Evolutionary conservation across 2,797 vertebrate species (phyloP).

Genomic region (Chloroceryle amazona): DNA sequence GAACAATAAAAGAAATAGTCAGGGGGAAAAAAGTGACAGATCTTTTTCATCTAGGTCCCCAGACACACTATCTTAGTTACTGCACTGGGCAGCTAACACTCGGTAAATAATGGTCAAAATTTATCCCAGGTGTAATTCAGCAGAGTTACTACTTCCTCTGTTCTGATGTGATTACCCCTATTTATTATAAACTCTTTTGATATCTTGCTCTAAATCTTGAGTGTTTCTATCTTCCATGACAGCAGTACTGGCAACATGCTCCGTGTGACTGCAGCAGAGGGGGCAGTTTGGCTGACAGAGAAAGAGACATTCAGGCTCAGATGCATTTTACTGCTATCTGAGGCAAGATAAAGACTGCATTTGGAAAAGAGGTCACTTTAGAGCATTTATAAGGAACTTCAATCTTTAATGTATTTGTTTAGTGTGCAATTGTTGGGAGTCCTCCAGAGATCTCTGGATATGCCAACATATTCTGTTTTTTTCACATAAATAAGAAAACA

Average conservation of each 20-base stretch:
- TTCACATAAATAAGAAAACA: not conserved
- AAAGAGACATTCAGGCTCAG: not conserved
- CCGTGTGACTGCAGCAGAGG: not conserved
- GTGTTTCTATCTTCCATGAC: not conserved
- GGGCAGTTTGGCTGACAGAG: not conserved
- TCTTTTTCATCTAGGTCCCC: not conserved
- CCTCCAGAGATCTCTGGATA: not conserved
- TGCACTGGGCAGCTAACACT: not conserved
- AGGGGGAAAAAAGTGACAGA: not conserved
- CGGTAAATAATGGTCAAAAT: conserved; percentile 35
- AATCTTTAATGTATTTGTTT: not conserved
- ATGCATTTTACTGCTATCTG: not conserved
- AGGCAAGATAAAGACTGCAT: not conserved
- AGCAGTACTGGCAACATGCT: not conserved
- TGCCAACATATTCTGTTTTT: not conserved
- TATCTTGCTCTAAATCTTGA: conserved; percentile 18
- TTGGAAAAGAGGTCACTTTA: not conserved
- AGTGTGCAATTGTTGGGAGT: not conserved
- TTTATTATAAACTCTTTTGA: conserved; percentile 45
- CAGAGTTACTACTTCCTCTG: not conserved
- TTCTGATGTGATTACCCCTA: not conserved
- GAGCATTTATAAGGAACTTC: not conserved
- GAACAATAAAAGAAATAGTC: not conserved
- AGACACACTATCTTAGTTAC: not conserved
- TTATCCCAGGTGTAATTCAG: conserved; percentile 46